Base-by-base conservation (phyloP, 2,888 invertebrate genomes). In the Orthosia gothica region DNA sequence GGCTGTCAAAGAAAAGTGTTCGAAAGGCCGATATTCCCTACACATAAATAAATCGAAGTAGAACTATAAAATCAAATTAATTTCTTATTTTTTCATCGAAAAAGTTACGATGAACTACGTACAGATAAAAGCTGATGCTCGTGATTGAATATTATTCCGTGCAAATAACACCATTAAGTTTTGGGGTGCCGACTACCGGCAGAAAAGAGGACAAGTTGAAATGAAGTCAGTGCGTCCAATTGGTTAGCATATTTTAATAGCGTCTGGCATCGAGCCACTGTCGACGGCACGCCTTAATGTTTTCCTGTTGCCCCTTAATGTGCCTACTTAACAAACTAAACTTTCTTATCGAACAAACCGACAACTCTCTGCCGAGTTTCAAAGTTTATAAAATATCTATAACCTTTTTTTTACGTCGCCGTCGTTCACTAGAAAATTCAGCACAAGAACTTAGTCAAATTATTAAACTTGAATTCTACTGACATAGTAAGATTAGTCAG, bases 301-400 rank as follows among this genome's bases (percentile, higher is more conserved):
- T 95, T 95, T 95, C 95, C 95, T 94, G 95, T 94, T 94, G 91
- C 92, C 90, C 92, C 93, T 92, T 95, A 95, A 95, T 95, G 96
- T 95, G 92, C 92, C 95, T 95, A 95, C 95, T 95, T 95, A 95
- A 95, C 93, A 92, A 95, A 95, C 94, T 94, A 92, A 95, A 95
- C 93, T 95, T 95, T 95, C 94, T 95, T 95, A 95, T 96, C 95
- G 91, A 91, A 92, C 92, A 91, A 92, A 94, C 94, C 93, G 90
- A 94, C 93, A 93, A 93, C 92, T 93, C 88, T 86, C 91, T 87
- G 89, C 85, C 74, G 87, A 92, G 91, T 92, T 93, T 88, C 89
- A 87, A 92, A 93, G 90, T 93, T 91, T 91, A 88, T 92, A 90
- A 93, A 93, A 92, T 93, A 91, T 91, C 92, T 91, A 88, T 89